Evolutionary conservation across 2,888 invertebrate species (phyloP).

Genomic region (Margaritifera margaritifera): DNA sequence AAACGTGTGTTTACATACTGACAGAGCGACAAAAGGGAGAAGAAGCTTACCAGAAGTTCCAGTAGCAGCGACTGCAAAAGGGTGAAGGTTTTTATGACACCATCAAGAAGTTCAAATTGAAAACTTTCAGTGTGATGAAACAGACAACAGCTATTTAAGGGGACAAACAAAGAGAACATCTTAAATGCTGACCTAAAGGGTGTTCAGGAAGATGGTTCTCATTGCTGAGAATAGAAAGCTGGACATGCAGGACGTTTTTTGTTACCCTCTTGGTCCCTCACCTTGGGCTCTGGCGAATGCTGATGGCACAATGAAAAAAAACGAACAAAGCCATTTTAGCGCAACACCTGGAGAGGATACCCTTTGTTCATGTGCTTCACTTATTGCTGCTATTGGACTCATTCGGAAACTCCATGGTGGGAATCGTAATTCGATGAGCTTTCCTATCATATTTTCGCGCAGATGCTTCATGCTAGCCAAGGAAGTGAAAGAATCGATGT

Average conservation of each 20-base stretch:
- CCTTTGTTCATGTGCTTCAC: slow-evolving; percentile 17
- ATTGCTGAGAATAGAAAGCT: too few species aligned
- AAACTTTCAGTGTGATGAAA: too few species aligned
- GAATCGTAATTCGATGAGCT: slow-evolving; percentile 27
- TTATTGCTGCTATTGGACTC: slow-evolving; percentile 25
- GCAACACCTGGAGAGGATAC: slow-evolving; percentile 16
- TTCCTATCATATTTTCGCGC: slow-evolving; percentile 10
- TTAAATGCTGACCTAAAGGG: too few species aligned
- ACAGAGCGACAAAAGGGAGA: slow-evolving; percentile 7
- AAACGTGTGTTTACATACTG: slow-evolving; percentile 9
- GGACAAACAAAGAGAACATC: too few species aligned
- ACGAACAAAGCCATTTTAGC: slow-evolving; percentile 30
- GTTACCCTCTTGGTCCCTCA: slow-evolving; percentile 20
- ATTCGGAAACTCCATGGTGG: slow-evolving; percentile 24
- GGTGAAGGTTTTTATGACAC: too few species aligned
- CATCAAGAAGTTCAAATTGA: too few species aligned
- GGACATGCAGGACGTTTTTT: too few species aligned
- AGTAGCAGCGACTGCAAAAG: too few species aligned
- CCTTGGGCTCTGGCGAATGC: slow-evolving; percentile 36
- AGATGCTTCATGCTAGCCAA: slow-evolving; percentile 16
- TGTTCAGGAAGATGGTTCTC: too few species aligned
- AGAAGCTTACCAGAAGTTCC: slow-evolving; percentile 2
- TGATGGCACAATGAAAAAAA: slow-evolving; percentile 25
- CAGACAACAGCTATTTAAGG: too few species aligned
- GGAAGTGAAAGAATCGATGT: slow-evolving; percentile 24